Evolutionary conservation across 1,140 invertebrate genomes (phyloP).

Genomic region (Harpegnathos saltator): DNA sequence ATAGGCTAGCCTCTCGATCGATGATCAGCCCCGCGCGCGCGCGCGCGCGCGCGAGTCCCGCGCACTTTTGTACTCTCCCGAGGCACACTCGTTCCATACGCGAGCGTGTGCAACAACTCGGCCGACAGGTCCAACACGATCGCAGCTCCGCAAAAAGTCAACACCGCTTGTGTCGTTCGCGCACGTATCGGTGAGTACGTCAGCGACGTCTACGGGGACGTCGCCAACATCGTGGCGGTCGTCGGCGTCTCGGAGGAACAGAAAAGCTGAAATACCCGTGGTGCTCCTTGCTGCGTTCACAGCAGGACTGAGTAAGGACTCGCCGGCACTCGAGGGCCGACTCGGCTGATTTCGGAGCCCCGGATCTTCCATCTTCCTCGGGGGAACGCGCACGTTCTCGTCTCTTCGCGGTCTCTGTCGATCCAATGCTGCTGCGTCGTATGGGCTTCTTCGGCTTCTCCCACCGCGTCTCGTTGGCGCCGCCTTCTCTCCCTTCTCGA

Average conservation of each 20-base stretch:
- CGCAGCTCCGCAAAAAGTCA: too few relatives aligned
- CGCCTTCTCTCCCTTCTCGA: conserved; percentile 50
- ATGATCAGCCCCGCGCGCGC: too few relatives aligned
- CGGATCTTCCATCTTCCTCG: conserved; percentile 54
- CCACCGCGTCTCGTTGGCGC: neutral
- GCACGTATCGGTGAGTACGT: neutral
- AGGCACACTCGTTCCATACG: too few relatives aligned
- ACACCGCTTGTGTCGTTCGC: neutral
- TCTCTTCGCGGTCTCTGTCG: neutral
- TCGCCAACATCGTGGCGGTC: neutral
- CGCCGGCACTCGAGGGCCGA: conserved; percentile 74
- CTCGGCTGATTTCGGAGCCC: conserved; percentile 62
- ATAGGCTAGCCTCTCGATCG: too few relatives aligned
- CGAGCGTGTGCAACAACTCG: too few relatives aligned
- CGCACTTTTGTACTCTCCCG: too few relatives aligned
- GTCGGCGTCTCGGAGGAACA: conserved; percentile 21
- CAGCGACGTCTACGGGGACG: neutral
- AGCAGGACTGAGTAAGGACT: conserved; percentile 83
- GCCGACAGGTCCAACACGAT: too few relatives aligned
- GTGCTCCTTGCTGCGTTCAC: conserved; percentile 84
- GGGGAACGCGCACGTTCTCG: neutral
- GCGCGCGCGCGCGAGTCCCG: too few relatives aligned
- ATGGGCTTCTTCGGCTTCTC: conserved; percentile 30
- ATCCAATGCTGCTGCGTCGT: neutral
- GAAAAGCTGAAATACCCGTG: conserved; percentile 75